Base-by-base conservation (phyloP, 2,113 vertebrate species). In the Brienomyrus longianalis region DNA sequence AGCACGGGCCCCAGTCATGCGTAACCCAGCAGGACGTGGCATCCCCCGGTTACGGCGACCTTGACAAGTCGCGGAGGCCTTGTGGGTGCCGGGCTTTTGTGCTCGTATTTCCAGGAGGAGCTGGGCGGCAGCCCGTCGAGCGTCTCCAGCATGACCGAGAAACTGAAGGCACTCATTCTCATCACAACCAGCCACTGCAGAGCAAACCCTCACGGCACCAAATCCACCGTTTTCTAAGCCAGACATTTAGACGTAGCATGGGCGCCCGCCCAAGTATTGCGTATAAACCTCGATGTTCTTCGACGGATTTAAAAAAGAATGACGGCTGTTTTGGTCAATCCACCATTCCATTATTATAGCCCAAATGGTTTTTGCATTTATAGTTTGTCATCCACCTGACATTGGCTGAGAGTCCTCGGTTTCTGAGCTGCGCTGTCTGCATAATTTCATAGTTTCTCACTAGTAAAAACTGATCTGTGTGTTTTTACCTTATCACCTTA, bases 31-130 rank as follows among this genome's bases (percentile, higher is more conserved):
- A 21, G 51, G 23, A 86, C 10, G 6, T 0, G 48, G 85, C 47
- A 21, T 3, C 15, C 50, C 23, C 74, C 47, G 88, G 90, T 92
- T 90, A 90, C 88, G 54, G 52, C 89, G 90, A 91, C 89, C 91
- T 89, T 54, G 17, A 66, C 23, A 74, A 47, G 66, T 62, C 88
- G 88, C 84, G 45, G 23, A 56, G 15, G 74, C 74, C 74, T 80
- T 15, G 13, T 59, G 88, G 47, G 11, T 50, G 51, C 19, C 45
- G 27, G 51, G 83, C 35, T 27, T 59, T 59, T 47, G 21, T 27
- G 6, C 19, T 83, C 39, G 35, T 43, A 43, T 45, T 9, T 19
- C 17, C 56, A 3, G 0, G 62, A 31, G 62, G n/a, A 8, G 10
- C n/a, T 5, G 27, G 3, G 10, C 10, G 0, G 10, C n/a, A 4